A percentile compares a stretch with the other conserved stretches of the same genome.
Conservation (phyloP, 2,888 invertebrate species). For the Drosophila koepferae region DNA sequence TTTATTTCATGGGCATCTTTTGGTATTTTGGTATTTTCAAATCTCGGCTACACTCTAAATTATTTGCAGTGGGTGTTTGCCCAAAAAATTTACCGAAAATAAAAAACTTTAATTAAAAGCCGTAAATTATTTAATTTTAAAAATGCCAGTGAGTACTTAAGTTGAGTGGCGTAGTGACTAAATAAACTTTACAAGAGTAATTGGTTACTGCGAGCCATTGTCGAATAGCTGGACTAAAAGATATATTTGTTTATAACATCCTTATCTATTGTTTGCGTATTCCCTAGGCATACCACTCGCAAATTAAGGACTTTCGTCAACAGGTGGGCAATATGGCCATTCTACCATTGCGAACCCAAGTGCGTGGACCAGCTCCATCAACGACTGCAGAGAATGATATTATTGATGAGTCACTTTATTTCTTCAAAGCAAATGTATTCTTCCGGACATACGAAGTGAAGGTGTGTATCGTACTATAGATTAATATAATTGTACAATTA, state of each 20-base stretch:
- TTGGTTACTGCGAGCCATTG: neutral
- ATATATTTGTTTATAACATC: conserved; percentile 1
- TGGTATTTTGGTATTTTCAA: neutral
- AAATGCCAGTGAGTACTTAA: conserved; percentile 58
- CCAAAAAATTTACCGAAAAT: conserved; percentile 14
- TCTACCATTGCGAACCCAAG: conserved; percentile 95
- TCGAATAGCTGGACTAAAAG: conserved; percentile 10
- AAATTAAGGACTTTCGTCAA: conserved; percentile 90
- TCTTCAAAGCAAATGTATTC: conserved; percentile 99
- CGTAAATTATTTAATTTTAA: neutral
- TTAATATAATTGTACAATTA: neutral
- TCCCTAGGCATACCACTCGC: conserved; percentile 97
- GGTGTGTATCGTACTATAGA: conserved; percentile 86
- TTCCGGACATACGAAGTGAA: conserved; percentile 99
- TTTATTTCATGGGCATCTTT: conserved; percentile 6
- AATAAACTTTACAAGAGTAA: neutral
- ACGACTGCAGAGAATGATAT: conserved; percentile 93
- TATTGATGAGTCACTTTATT: conserved; percentile 98
- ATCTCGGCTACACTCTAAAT: conserved; percentile 15
- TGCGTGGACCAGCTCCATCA: conserved; percentile 95
- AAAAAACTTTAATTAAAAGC: neutral
- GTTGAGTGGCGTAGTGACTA: neutral
- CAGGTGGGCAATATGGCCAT: conserved; percentile 96
- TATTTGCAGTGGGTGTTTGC: conserved; percentile 11
- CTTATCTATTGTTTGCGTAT: conserved; percentile 32